Evolutionary conservation across 2,797 vertebrate species (phyloP).

Genomic region (Pampus argenteus): DNA sequence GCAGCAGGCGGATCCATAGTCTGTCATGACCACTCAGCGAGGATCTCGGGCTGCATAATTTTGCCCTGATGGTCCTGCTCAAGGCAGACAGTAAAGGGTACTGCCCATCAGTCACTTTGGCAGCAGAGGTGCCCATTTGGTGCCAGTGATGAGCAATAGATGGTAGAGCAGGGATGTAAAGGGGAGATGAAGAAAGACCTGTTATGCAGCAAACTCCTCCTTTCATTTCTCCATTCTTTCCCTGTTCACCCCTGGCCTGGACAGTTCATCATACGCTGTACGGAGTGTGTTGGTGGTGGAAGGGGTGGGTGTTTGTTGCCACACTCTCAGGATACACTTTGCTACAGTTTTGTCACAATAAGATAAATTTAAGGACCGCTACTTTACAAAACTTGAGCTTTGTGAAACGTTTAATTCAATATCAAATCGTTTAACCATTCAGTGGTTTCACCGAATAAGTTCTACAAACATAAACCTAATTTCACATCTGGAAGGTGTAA

Average conservation of each 20-base stretch:
- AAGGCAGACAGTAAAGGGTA: constrained; percentile 33
- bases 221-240: not conserved
- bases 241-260: constrained; percentile 23
- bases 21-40: constrained; percentile 48
- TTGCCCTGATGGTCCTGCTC: constrained; percentile 29
- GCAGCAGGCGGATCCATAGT: constrained; percentile 45
- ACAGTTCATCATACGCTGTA: constrained; percentile 20
- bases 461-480: constrained; percentile 5
- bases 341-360: not conserved
- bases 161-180: constrained; percentile 7
- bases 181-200: not conserved
- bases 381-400: not conserved
- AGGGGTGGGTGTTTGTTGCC: not conserved
- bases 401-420: not conserved
- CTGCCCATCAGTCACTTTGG: constrained; percentile 55
- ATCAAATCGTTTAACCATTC: not conserved
- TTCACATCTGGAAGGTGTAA: constrained; percentile 5
- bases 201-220: not conserved
- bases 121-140: constrained; percentile 11
- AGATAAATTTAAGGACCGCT: not conserved
- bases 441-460: constrained; percentile 4
- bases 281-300: not conserved
- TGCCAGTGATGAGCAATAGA: constrained; percentile 35
- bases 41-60: constrained; percentile 42
- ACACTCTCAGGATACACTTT: not conserved